Evolutionary conservation across 1,140 invertebrate species (phyloP), one percentile per base, ranked within the genome.

Genomic region (Dendrolimus punctatus): DNA sequence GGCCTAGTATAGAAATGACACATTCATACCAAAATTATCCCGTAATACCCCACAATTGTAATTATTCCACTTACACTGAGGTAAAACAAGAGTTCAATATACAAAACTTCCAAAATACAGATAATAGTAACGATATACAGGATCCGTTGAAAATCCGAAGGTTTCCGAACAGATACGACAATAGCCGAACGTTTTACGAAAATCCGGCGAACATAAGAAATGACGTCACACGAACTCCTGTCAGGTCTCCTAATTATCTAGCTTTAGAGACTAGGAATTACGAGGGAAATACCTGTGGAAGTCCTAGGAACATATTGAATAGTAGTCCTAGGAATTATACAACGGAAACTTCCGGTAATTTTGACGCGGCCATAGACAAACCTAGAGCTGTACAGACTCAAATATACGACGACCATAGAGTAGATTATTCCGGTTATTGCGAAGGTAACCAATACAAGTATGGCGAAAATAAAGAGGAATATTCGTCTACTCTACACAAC

Each of bases 1-100:
- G 78, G 79, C 79, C 75, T 6, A 84, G 64, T 47, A 73, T 80
- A 60, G 75, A 80, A 49, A 66, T 77, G 58, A 58, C 80, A 0
- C 80, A 78, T 42, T 74, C 77, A 8, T 85, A 85, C 67, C 80
- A 84, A 68, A 84, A 84, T 58, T 87, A 84, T 56, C 80, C 80
- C 0, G 65, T 80, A 2, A 40, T 78, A 42, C 80, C 79, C 5
- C 80, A 87, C 60, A 67, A 73, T 0, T 87, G 82, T 57, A 80
- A 81, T 55, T 82, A 82, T 60, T 73, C 80, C 0, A 80, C 78
- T 2, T 85, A 87, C 60, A 81, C 80, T 2, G 82, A 80, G 65
- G 78, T 85, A 9, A 86, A 83, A 60, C 72, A 67, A n/a, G 77
- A 80, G 39, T 84, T 76, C 67, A 59, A 60, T 49, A 59, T 60